phyloP scores from a whole-genome alignment of 2,888 invertebrate genomes.

The Pyrrhosoma nymphula region DNA sequence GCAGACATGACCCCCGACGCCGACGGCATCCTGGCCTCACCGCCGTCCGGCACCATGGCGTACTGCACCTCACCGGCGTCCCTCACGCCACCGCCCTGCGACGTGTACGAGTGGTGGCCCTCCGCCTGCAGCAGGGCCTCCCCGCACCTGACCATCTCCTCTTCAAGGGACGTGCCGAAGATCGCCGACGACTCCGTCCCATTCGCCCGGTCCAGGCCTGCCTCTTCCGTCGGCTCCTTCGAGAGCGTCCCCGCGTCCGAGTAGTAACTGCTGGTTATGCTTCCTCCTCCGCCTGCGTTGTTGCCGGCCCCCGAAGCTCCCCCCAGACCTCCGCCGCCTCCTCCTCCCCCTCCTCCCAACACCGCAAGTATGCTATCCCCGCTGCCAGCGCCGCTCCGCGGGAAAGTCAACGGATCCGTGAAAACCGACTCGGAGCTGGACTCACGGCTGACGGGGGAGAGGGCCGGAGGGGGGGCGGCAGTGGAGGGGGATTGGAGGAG shows the following conservation, averaged over 20 bases:
- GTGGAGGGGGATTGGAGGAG: slow-evolving; percentile 12
- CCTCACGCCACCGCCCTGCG: slow-evolving; percentile 23
- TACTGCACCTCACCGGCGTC: slow-evolving; percentile 75
- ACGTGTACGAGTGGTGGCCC: slow-evolving; percentile 58
- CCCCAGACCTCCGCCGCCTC: slow-evolving; percentile 73
- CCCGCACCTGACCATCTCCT: slow-evolving; percentile 79
- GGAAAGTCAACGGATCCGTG: slow-evolving; percentile 84
- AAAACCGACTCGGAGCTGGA: slow-evolving; percentile 87
- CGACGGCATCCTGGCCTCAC: slow-evolving; percentile 55
- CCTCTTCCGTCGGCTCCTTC: slow-evolving; percentile 62
- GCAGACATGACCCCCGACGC: slow-evolving; percentile 32
- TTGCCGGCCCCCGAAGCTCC: slow-evolving; percentile 74
- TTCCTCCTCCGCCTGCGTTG: slow-evolving; percentile 49
- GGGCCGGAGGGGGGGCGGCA: slow-evolving; percentile 73
- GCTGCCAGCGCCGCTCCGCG: slow-evolving; percentile 66
- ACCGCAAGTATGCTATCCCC: slow-evolving; percentile 58
- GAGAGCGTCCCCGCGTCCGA: slow-evolving; percentile 70
- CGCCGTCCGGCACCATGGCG: slow-evolving; percentile 72
- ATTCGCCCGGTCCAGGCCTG: slow-evolving; percentile 52
- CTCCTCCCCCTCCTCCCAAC: background rate
- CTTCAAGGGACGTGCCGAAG: slow-evolving; percentile 81
- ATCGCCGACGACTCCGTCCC: slow-evolving; percentile 74
- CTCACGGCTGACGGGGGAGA: slow-evolving; percentile 78
- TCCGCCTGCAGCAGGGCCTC: slow-evolving; percentile 71
- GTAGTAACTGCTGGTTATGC: slow-evolving; percentile 70